Evolutionary conservation across 1,140 invertebrate species (phyloP).

Genomic region (Drosophila novamexicana): DNA sequence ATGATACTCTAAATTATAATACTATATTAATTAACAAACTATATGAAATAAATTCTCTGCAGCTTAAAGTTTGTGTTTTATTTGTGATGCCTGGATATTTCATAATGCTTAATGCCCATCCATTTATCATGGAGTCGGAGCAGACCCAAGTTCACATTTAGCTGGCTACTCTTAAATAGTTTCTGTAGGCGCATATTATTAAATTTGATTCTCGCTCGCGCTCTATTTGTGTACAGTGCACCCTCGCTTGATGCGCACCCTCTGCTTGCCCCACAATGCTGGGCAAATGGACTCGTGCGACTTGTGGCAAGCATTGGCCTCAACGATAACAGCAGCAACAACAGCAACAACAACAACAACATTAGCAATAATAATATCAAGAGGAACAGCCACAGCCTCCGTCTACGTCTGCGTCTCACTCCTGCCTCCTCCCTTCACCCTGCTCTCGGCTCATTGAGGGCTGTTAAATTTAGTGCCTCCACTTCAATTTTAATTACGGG

Average conservation of each 20-base stretch:
- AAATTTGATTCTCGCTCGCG: conserved; percentile 29
- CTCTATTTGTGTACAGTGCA: conserved; percentile 47
- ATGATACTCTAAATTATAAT: no score
- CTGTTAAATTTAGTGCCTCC: conserved; percentile 82
- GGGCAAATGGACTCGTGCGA: conserved; percentile 29
- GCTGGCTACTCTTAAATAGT: conserved; percentile 9
- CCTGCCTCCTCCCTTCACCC: neutral
- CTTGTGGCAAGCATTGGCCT: conserved; percentile 45
- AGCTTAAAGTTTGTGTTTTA: neutral
- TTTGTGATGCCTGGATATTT: neutral
- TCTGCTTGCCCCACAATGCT: neutral
- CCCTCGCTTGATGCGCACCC: conserved; percentile 31
- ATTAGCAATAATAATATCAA: conserved; percentile 23
- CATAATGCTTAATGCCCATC: conserved; percentile 33
- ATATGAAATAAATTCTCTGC: no score
- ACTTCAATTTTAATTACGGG: conserved; percentile 79
- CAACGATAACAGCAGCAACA: conserved; percentile 15
- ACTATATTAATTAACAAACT: no score
- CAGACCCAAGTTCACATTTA: conserved; percentile 8
- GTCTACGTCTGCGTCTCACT: neutral
- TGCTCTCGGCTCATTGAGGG: conserved; percentile 57
- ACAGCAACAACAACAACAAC: conserved; percentile 8
- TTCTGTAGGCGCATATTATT: conserved; percentile 32
- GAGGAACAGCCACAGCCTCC: conserved; percentile 5
- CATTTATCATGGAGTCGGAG: conserved; percentile 27